Conservation (phyloP, 2,888 invertebrate genomes). For the Notodonta ziczac region DNA sequence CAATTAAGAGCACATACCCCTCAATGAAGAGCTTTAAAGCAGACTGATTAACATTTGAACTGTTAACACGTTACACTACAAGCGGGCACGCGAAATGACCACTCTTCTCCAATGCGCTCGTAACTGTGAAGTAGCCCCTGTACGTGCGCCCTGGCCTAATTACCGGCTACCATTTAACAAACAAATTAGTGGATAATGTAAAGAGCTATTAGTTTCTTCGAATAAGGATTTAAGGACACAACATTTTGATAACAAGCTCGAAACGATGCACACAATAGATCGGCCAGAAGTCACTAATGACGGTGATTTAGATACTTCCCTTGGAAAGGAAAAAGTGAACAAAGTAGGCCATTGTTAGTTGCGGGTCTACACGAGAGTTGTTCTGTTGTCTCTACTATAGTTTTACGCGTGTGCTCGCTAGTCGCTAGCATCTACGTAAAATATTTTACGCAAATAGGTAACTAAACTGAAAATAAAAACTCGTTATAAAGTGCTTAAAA, state of each 20-base stretch:
- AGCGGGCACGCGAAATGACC: not conserved
- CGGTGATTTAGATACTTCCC: not conserved
- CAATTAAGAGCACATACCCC: not conserved
- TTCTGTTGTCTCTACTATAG: no score
- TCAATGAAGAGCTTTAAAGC: not conserved
- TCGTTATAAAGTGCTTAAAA: no score
- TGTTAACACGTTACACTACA: not conserved
- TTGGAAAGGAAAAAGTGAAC: not conserved
- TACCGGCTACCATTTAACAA: not conserved
- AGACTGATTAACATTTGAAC: not conserved
- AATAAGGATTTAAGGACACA: not conserved
- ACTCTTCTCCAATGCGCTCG: not conserved
- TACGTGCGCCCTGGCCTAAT: not conserved
- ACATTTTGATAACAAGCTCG: not conserved
- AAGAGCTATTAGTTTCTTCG: not conserved
- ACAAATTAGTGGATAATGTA: not conserved
- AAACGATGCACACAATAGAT: not conserved
- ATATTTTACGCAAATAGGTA: no score
- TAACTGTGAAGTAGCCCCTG: not conserved
- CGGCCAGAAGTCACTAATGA: no score
- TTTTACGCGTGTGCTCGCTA: no score
- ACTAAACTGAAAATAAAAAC: no score
- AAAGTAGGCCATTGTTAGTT: not conserved
- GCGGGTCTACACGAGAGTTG: not conserved
- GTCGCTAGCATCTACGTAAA: no score